Conservation (phyloP, 2,888 invertebrate genomes). For the Lucinisca nassula region DNA sequence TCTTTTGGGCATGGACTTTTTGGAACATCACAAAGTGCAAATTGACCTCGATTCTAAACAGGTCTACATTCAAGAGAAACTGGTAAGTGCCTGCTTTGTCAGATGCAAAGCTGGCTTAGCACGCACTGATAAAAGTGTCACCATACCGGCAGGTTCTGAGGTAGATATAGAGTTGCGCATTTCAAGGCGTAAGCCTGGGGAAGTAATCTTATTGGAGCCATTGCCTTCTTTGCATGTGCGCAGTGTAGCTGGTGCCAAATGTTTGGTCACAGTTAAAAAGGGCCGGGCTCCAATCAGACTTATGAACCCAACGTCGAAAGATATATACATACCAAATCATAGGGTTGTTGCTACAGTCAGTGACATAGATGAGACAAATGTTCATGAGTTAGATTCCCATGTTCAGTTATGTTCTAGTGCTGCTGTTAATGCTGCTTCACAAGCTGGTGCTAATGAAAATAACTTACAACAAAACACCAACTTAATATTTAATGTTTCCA, state of each 20-base stretch:
- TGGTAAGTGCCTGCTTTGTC: too few species aligned
- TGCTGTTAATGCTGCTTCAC: too few species aligned
- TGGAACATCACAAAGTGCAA: too few species aligned
- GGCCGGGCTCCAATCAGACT: conserved; percentile 27
- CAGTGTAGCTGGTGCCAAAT: conserved; percentile 41
- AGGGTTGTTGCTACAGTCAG: conserved; percentile 34
- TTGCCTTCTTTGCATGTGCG: conserved; percentile 1
- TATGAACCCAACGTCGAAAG: conserved; percentile 29
- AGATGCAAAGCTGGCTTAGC: conserved; percentile 18
- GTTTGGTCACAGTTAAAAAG: conserved; percentile 43
- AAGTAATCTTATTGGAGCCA: conserved; percentile 27
- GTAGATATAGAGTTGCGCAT: neutral
- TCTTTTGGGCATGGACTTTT: too few species aligned
- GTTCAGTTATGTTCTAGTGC: too few species aligned
- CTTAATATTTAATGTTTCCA: too few species aligned
- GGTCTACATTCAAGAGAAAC: too few species aligned
- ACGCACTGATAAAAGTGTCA: neutral
- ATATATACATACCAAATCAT: conserved; percentile 34
- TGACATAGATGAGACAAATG: too few species aligned
- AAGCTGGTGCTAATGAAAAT: too few species aligned
- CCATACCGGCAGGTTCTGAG: neutral
- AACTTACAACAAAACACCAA: too few species aligned
- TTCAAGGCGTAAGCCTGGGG: neutral
- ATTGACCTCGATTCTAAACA: too few species aligned
- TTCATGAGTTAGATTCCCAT: too few species aligned